Conservation (phyloP, 2,888 invertebrate species). For the Druceiella hillmani region DNA sequence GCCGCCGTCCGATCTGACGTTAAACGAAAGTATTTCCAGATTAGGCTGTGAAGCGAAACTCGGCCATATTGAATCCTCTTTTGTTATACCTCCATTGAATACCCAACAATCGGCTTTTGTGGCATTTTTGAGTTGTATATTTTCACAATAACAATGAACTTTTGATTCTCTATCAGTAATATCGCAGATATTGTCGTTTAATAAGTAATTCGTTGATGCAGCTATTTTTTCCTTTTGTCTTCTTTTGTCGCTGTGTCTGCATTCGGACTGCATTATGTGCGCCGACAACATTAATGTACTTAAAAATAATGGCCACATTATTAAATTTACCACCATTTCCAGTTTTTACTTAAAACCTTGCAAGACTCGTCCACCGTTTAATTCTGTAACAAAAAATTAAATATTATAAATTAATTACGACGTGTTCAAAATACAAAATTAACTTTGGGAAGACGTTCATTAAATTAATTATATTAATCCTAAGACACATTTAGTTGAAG, state of each 20-base stretch:
- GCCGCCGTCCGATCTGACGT: slow-evolving; percentile 63
- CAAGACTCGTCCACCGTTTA: too few relatives aligned
- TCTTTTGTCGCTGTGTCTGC: slow-evolving; percentile 43
- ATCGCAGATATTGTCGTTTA: slow-evolving; percentile 47
- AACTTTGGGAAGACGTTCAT: too few relatives aligned
- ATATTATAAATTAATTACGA: too few relatives aligned
- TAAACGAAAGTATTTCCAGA: slow-evolving; percentile 63
- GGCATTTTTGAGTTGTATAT: slow-evolving; percentile 46
- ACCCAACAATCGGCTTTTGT: slow-evolving; percentile 73
- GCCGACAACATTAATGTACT: too few relatives aligned
- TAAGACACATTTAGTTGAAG: too few relatives aligned
- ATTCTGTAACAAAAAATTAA: too few relatives aligned
- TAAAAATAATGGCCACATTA: too few relatives aligned
- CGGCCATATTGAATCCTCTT: slow-evolving; percentile 67
- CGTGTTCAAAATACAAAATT: too few relatives aligned
- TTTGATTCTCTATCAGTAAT: slow-evolving; percentile 43
- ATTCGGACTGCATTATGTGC: too few relatives aligned
- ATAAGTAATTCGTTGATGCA: slow-evolving; percentile 30
- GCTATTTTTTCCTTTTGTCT: slow-evolving; percentile 44
- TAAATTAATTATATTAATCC: too few relatives aligned
- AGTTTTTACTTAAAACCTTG: too few relatives aligned
- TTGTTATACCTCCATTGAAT: slow-evolving; percentile 54
- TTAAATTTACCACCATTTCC: too few relatives aligned
- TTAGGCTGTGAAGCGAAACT: slow-evolving; percentile 67
- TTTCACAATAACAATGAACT: slow-evolving; percentile 49